Evolutionary conservation across 2,797 vertebrate species (phyloP), one percentile per base, ranked within the genome.

Genomic region (Oophaga sylvatica): DNA sequence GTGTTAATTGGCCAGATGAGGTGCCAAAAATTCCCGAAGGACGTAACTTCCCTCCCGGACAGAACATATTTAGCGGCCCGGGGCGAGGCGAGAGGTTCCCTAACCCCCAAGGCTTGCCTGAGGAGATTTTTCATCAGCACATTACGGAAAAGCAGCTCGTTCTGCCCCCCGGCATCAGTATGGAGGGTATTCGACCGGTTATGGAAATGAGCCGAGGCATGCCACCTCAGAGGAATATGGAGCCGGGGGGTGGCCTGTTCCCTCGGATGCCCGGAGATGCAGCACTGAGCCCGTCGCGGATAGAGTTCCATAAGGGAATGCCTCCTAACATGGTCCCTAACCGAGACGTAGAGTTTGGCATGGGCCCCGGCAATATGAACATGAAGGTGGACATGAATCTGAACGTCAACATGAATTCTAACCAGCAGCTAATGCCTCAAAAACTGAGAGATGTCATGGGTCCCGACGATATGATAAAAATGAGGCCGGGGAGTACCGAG

Each of bases 11-110:
- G 98, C 97, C 97, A 84, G 98, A 99, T 0, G 98, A 99, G 5
- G 97, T 99, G 96, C 95, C 97, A 91, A 96, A 99, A 92, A 97
- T 99, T 94, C 96, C 96, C 60, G 98, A 99, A 26, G 95, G 95
- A 41, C 95, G 98, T 83, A 97, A 95, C 81, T 99, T 99, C 88
- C 97, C 97, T 15, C 95, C 96, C 56, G 95, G 95, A 68, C 96
- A 96, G 81, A 96, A 93, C n/a, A 96, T 98, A 91, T 97, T 98
- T 92, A 95, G 97, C 0, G 97, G 98, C 88, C 98, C 98, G 6
- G 98, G 97, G 93, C 96, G 98, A 92, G 98, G 97, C 83, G 98
- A 99, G 82, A 95, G 98, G 88, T 99, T 99, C 90, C 97, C 98
- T 35, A 98, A 97, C 90, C 97, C 98, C 2, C 98, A 99, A 90